Evolutionary conservation across 2,888 invertebrate species (phyloP).

Genomic region (Resseliella maxima): DNA sequence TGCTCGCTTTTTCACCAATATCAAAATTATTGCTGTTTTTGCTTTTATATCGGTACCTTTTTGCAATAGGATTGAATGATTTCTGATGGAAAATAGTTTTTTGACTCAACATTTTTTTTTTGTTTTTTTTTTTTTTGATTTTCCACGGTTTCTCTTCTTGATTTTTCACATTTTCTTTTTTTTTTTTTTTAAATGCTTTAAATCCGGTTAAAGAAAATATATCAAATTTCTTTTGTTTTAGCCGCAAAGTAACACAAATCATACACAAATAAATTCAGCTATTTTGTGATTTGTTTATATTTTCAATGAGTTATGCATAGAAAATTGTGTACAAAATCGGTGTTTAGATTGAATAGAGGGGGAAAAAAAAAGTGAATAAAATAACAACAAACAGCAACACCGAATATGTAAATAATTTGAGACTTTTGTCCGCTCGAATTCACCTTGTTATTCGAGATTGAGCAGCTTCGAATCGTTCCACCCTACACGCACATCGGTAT

Average conservation of each 20-base stretch:
- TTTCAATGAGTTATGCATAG: not conserved
- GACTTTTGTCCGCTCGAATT: not conserved
- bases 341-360: not conserved
- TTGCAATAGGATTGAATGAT: slow-evolving; percentile 1
- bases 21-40: slow-evolving; percentile 6
- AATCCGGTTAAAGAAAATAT: too few relatives aligned
- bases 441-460: slow-evolving; percentile 21
- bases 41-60: not conserved
- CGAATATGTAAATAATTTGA: slow-evolving; percentile 23
- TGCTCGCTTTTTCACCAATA: slow-evolving; percentile 31
- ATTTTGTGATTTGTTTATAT: not conserved
- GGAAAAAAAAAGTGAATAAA: not conserved
- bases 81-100: not conserved
- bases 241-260: too few relatives aligned
- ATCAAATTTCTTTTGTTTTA: too few relatives aligned
- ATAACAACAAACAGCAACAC: not conserved
- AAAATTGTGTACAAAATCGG: not conserved
- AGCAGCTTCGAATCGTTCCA: not conserved
- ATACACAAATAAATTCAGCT: not conserved
- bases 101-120: too few relatives aligned
- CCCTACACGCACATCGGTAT: not conserved
- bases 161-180: too few relatives aligned
- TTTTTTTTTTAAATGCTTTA: too few relatives aligned
- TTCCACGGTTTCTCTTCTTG: too few relatives aligned
- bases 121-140: too few relatives aligned